Evolutionary conservation across 2,797 vertebrate genomes (phyloP), one percentile per base, ranked within the genome.

Genomic region (Presbytis comata): DNA sequence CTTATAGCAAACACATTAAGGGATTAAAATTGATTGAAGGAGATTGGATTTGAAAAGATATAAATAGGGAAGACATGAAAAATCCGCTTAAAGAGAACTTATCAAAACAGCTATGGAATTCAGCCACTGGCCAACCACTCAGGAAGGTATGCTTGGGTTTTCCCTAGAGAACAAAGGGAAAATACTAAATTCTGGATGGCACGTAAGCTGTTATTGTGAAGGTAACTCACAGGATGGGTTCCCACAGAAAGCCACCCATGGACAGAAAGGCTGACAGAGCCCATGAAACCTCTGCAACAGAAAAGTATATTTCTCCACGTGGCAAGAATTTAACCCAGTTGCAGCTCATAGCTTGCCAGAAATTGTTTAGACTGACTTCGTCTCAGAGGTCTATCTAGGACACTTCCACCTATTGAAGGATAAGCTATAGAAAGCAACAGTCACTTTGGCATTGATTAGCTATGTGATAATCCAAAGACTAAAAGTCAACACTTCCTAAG

Each of bases 11-110:
- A 98, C 96, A 89, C 72, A 98, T 98, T 97, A 98, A 72, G 86
- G 95, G 98, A 98, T 98, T 98, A 98, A 97, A 98, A 98, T 87
- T 97, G 97, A 98, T 91, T 92, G 94, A 98, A 96, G 96, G 95
- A 97, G 88, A 97, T 97, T 97, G 96, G 74, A 97, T 98, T 98
- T 98, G 97, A 96, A 97, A 97, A 97, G 96, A 97, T 98, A 97
- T 78, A 93, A 89, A 96, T 28, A 94, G 72, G 39, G 91, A 94
- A 67, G 90, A 89, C 89, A 94, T 53, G 97, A 93, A 96, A 96
- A 33, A 96, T 87, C 86, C 96, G 94, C 89, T 91, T 79, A 46
- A 61, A 97, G 72, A 75, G 91, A 94, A 26, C 53, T 75, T 44
- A 67, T 46, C 67, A 64, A 84, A 89, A 76, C 8, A 12, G 61